Evolutionary conservation across 2,888 invertebrate genomes (phyloP), one percentile per base, ranked within the genome.

Genomic region (Autographa gamma): DNA sequence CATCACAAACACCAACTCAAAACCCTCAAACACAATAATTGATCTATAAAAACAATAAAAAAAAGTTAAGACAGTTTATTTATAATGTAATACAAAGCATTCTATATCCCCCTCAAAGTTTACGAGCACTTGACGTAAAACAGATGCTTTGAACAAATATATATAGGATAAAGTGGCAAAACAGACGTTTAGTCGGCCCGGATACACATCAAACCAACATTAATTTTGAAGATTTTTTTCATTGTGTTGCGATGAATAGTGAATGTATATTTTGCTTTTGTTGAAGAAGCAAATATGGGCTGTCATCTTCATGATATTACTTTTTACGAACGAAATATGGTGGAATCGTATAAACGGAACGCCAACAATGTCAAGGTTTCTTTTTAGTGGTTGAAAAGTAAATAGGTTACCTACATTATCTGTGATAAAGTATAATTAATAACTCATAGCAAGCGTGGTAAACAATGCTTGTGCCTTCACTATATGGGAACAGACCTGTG

Each of bases 61-160:
- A 48, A 73, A 73, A 59, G 48, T 71, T 71, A 76, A 77, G 79
- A 74, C 59, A 61, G 78, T 85, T 81, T 86, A 86, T 86, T 86
- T 88, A 83, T 86, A 85, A 69, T 73, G 69, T 81, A 85, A 85
- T 82, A 91, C 90, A 92, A 91, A 90, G 90, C 86, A 83, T 82
- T 81, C 87, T 80, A 77, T 80, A 84, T 86, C 87, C 89, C 90
- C 89, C 89, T 90, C 84, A 86, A 86, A 89, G 86, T 87, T 91
- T 93, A 93, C 89, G 91, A 91, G 81, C 84, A 84, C 88, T 89
- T 90, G 93, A 93, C 89, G 85, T 82, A 84, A 87, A 91, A 79
- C 94, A 94, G 93, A 93, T 93, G 93, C 70, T 88, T 86, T 85
- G 81, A 90, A 91, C 89, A 92, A 93, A 93, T 90, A 92, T 86